Evolutionary conservation across 2,113 vertebrate genomes (phyloP).

Genomic region (Xenotilapia leptura): DNA sequence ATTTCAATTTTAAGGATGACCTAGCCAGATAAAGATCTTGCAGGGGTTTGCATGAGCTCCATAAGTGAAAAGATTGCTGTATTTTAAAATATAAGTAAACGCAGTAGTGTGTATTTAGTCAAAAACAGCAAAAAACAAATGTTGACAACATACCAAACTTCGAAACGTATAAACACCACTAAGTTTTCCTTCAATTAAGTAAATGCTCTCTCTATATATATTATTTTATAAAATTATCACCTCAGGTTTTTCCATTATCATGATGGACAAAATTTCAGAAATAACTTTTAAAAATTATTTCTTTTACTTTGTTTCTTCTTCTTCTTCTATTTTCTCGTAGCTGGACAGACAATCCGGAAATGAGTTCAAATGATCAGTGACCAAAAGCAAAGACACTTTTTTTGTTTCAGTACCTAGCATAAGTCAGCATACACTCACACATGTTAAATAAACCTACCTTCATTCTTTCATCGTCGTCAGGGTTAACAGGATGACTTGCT

Average conservation of each 20-base stretch:
- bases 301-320: background rate
- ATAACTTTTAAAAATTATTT: background rate
- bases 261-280: background rate
- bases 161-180: background rate
- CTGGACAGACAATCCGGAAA: background rate
- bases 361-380: background rate
- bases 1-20: conserved; percentile 3
- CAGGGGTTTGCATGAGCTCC: background rate
- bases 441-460: background rate
- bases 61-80: background rate
- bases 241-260: background rate
- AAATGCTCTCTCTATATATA: rapidly evolving
- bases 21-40: conserved; percentile 12
- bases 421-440: background rate
- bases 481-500: background rate
- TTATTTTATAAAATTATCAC: background rate
- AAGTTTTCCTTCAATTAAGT: background rate
- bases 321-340: background rate
- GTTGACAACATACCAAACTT: background rate
- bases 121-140: background rate
- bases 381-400: background rate
- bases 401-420: background rate
- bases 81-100: background rate
- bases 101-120: background rate
- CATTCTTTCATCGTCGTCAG: background rate